Evolutionary conservation across 2,797 vertebrate species (phyloP).

Genomic region (Pseudomugil tenellus): DNA sequence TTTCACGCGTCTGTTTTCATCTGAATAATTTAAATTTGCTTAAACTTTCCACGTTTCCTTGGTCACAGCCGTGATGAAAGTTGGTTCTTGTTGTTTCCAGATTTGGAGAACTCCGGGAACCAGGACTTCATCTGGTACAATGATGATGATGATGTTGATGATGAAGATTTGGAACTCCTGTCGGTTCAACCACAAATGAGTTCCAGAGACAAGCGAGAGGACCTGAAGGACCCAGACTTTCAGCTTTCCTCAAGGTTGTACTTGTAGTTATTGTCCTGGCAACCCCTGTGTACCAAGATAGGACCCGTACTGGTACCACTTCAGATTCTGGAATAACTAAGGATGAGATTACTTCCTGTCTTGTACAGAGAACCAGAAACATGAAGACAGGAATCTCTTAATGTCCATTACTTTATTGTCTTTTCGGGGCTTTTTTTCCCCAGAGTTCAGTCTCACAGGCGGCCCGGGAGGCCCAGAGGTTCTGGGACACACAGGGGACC

Average conservation of each 20-base stretch:
- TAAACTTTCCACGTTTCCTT: no score
- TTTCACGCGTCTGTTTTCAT: no score
- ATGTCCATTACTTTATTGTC: background rate
- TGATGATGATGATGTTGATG: background rate
- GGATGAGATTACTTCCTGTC: no score
- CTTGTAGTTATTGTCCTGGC: background rate
- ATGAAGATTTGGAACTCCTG: slow-evolving; percentile 1
- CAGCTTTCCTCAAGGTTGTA: slow-evolving; percentile 36
- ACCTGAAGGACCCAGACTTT: slow-evolving; percentile 43
- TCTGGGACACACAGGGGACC: no score
- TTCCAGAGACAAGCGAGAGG: slow-evolving; percentile 8
- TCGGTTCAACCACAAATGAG: background rate
- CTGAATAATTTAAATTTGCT: no score
- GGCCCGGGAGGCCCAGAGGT: no score
- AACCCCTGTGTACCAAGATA: no score
- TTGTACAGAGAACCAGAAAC: no score
- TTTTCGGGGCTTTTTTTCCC: background rate
- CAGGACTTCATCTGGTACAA: slow-evolving; percentile 24
- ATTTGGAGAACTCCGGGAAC: background rate
- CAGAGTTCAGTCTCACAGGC: slow-evolving; percentile 10
- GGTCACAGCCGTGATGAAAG: no score
- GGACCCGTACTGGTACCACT: background rate
- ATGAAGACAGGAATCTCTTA: no score
- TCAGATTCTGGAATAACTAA: no score
- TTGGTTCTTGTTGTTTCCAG: slow-evolving; percentile 18